Conservation (phyloP, 1,140 invertebrate genomes). For the Sycobia sp. region DNA sequence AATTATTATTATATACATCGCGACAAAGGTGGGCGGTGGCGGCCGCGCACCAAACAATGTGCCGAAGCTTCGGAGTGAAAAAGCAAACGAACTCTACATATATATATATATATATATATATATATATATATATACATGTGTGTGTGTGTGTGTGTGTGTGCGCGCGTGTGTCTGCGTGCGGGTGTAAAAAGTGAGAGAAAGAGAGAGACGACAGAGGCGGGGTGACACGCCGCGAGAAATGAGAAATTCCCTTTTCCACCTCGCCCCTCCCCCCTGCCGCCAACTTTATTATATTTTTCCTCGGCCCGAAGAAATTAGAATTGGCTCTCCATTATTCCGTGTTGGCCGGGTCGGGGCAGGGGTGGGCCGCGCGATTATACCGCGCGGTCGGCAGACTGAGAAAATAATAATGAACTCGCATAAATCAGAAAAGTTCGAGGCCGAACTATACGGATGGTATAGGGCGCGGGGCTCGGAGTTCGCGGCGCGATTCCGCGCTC, state of each 20-base stretch:
- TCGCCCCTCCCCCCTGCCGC: background rate
- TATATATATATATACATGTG: background rate
- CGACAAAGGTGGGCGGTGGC: too few species aligned
- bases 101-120: too few species aligned
- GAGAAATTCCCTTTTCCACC: too few species aligned
- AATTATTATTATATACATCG: too few species aligned
- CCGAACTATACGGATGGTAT: too few species aligned
- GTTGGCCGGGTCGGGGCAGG: slow-evolving; percentile 2
- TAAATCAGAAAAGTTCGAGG: slow-evolving; percentile 58
- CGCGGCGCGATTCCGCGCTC: too few species aligned
- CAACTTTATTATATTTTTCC: slow-evolving; percentile 2
- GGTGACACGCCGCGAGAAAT: too few species aligned
- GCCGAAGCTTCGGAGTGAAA: too few species aligned
- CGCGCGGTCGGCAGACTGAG: slow-evolving; percentile 38
- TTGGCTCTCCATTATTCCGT: slow-evolving; percentile 27
- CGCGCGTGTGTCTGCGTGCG: background rate
- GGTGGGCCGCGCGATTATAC: slow-evolving; percentile 46
- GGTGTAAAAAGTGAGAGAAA: too few species aligned
- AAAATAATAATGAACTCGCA: slow-evolving; percentile 60
- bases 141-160: slow-evolving; percentile 1
- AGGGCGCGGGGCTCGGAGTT: background rate
- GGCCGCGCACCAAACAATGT: too few species aligned
- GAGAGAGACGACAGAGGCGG: too few species aligned
- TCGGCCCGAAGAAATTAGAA: slow-evolving; percentile 30
- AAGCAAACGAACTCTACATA: too few species aligned